Evolutionary conservation across 2,888 invertebrate genomes (phyloP), one percentile per base, ranked within the genome.

Genomic region (Ischnus inquisitorius): DNA sequence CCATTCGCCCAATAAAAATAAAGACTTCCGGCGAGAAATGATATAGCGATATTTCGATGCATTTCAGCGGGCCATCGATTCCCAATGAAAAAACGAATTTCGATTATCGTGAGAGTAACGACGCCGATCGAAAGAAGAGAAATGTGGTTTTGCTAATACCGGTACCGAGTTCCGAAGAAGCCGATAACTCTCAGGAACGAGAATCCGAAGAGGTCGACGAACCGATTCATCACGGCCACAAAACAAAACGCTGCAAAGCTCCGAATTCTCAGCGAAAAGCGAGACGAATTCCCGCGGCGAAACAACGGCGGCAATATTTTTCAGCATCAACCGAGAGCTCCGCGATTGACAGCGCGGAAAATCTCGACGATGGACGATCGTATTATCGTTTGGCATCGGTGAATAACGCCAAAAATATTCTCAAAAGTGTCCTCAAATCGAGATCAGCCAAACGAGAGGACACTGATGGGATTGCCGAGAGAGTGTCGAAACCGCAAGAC

Each of bases 201-300:
- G 54, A 46, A 28, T 78, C 19, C 25, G 65, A 79, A 25, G 72
- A 79, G 12, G n/a, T 16, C 10, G 67, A 82, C 8, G 54, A 80
- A 39, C n/a, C 62, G 5, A 5, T 39, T 14, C 22, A 67, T 65
- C 74, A 10, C 1, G 69, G 69, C 8, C 82, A 74, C 12, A 88
- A 88, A 75, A 69, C 51, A 0, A 88, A 88, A 16, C 89, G 90
- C 14, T 88, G 90, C 74, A 83, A 81, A n/a, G 46, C 65, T 69
- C 51, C 51, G 34, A 68, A n/a, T 6, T 25, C 34, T 2, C 34
- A 68, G 10, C 76, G 75, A 60, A 78, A 64, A 77, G 14, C 41
- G 3, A 77, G 74, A 78, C 69, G 74, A 5, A 77, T 57, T 34
- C 39, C 68, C 6, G 12, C 19, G 10, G 3, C 48, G 6, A 57